Percentiles rank a stretch among this genome's conserved stretches.
Evolutionary conservation across 1,140 invertebrate genomes (phyloP).

Genomic region (Phthorimaea operculella): DNA sequence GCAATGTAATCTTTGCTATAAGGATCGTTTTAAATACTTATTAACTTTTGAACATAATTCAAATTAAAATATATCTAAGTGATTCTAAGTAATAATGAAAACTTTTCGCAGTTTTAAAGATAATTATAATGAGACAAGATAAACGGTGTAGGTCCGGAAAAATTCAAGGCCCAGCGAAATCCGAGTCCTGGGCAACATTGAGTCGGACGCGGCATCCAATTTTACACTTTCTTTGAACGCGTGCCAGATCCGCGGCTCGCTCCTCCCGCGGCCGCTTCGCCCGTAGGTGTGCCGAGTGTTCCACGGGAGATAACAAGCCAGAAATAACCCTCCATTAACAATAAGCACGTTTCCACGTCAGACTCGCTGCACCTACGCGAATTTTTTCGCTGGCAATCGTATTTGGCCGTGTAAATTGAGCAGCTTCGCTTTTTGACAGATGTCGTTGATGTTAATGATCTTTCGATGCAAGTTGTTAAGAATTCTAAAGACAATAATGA

Average conservation of each 20-base stretch:
- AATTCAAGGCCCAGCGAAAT: slow-evolving; percentile 20
- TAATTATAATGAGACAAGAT: too few relatives aligned
- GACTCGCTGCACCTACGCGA: slow-evolving; percentile 23
- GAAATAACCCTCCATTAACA: slow-evolving; percentile 62
- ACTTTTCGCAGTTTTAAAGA: too few relatives aligned
- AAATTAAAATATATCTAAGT: too few relatives aligned
- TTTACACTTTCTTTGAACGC: slow-evolving; percentile 55
- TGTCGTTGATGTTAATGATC: too few relatives aligned
- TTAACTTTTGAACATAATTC: too few relatives aligned
- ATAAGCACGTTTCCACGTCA: slow-evolving; percentile 35
- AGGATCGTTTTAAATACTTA: too few relatives aligned
- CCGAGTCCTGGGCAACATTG: slow-evolving; percentile 26
- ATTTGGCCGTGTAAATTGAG: slow-evolving; percentile 4
- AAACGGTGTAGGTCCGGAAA: neutral
- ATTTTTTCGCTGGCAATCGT: slow-evolving; percentile 16
- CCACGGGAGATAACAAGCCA: slow-evolving; percentile 56
- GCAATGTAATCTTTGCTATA: too few relatives aligned
- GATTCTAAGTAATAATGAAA: too few relatives aligned
- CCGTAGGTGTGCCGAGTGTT: slow-evolving; percentile 50
- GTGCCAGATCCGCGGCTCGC: slow-evolving; percentile 29
- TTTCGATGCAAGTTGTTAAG: too few relatives aligned
- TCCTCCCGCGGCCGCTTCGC: slow-evolving; percentile 6
- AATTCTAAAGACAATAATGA: too few relatives aligned
- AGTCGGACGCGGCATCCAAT: slow-evolving; percentile 39
- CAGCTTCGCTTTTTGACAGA: neutral